These are phyloP conservation scores for Pelvicachromis taeniatus DNA, from an alignment of 2,113 vertebrate species.

Conservation along the genomic window DNA sequence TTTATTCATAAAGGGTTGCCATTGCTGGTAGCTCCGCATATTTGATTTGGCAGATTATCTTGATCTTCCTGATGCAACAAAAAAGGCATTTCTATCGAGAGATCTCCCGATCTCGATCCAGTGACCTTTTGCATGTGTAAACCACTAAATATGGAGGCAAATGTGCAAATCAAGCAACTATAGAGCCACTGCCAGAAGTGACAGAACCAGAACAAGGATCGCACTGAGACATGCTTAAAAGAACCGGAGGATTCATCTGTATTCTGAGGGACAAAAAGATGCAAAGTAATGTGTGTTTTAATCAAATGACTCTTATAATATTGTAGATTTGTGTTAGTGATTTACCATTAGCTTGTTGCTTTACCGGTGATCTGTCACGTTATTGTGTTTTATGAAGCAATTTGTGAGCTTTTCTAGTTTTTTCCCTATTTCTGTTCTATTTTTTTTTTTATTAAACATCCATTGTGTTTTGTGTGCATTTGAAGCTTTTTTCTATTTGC, in stretches of 20 bases:
- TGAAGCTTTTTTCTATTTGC: neutral
- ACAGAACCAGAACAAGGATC: neutral
- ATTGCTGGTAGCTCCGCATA: accelerated
- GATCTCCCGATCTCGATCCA: neutral
- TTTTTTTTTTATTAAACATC: neutral
- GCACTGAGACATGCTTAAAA: neutral
- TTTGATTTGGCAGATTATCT: neutral
- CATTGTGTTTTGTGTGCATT: neutral
- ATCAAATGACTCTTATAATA: neutral
- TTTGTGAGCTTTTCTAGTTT: neutral
- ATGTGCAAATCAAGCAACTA: neutral
- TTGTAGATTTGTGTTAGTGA: neutral
- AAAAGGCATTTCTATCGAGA: neutral
- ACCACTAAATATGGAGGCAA: neutral
- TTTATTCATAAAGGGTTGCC: neutral
- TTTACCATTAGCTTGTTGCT: neutral
- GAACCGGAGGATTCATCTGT: neutral
- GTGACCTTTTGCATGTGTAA: neutral
- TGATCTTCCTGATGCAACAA: neutral
- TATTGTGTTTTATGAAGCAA: neutral
- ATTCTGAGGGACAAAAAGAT: neutral
- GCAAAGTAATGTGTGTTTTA: neutral
- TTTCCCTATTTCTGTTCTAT: neutral
- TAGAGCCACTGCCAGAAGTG: neutral
- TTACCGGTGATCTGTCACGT: neutral